Base-by-base conservation (phyloP, 2,113 vertebrate species). In the Gambusia holbrooki region DNA sequence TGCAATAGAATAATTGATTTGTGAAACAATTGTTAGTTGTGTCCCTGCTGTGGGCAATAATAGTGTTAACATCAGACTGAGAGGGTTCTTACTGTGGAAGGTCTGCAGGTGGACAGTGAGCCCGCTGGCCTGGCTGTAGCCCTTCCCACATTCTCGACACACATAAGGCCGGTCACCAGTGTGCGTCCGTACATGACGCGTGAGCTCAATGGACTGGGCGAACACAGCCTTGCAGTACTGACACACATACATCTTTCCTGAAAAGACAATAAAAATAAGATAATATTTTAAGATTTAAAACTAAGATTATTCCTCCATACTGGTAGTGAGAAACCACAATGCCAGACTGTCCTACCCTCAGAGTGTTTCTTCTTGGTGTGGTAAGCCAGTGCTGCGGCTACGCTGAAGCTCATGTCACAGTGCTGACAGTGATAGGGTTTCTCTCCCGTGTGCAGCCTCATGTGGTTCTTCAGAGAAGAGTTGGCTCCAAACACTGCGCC, bases 301-400 rank as follows among this genome's bases (percentile, higher is more conserved):
- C 62, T 60, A 58, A 17, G 15, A 48, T 45, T 14, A 45, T 45
- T 45, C 3, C 42, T 45, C 42, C 42, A 45, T 45, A 4, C 10
- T 14, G 14, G 12, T 45, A 45, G 42, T 45, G 11, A 40, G 12
- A 51, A 51, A 17, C 48, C 48, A 22, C 48, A 51, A 15, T 19
- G 19, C 48, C 48, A 22, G 5, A 51, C 14, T 29, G 61, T 7
- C 4, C 79, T 86, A 97, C 97, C 97, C 87, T 97, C 96, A 0
- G 96, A 94, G 1, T 98, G 96, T 83, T 97, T 95, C 93, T 96
- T 97, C 92, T 97, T 97, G 84, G 95, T 96, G 94, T 97, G 96
- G 81, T 96, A 97, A 19, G 96, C 95, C 0, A 98, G 94, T 0
- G 96, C 96, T 0, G 94, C 97, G 1, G 97, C 96, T 84, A 98